Evolutionary conservation across 92 coral and sea anemone species (phyloP), one percentile per base, ranked within the genome.

Genomic region (Chrysogorgia sp.): DNA sequence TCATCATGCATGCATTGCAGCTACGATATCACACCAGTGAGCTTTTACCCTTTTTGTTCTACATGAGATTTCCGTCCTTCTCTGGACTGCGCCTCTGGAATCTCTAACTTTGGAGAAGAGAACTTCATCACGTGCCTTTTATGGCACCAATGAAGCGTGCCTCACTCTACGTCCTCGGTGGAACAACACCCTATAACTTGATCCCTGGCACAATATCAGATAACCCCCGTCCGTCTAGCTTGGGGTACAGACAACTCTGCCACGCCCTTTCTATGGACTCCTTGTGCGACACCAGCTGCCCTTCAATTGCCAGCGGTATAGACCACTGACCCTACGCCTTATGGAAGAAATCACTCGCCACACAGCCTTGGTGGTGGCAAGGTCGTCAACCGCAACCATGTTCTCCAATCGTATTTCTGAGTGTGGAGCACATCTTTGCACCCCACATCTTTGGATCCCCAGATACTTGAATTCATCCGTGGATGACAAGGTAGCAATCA

Each of bases 141-240:
- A 52, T 80, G 1, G 78, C 84, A 0, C 84, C 78, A 6, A 68
- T 71, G 34, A 5, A 80, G 1, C 34, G 24, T 23, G 33, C 71
- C n/a, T 77, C 65, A 9, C 41, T n/a, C 24, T 64, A 63, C 12
- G 26, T 43, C 6, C n/a, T 10, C 0, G 83, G 83, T 0, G 76
- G 83, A 12, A 45, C 20, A 0, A 32, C n/a, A 79, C 76, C 83
- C 83, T 64, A 45, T 19, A 12, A 34, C 41, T 6, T 1, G 45
- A 10, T 43, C 24, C 76, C 9, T 56, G 52, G 43, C 72, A 63
- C 9, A 15, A 25, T 1, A 24, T 78, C 55, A 17, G 59, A 45
- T 28, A 64, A 23, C n/a, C 25, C 83, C 60, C 71, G 32, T 14
- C 81, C 71, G 57, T 59, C 81, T 21, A 58, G 75, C 19, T 26